Percentiles rank a stretch among this genome's conserved stretches.
Conservation (phyloP, 2,888 invertebrate species). For the Chironomus tentans region DNA sequence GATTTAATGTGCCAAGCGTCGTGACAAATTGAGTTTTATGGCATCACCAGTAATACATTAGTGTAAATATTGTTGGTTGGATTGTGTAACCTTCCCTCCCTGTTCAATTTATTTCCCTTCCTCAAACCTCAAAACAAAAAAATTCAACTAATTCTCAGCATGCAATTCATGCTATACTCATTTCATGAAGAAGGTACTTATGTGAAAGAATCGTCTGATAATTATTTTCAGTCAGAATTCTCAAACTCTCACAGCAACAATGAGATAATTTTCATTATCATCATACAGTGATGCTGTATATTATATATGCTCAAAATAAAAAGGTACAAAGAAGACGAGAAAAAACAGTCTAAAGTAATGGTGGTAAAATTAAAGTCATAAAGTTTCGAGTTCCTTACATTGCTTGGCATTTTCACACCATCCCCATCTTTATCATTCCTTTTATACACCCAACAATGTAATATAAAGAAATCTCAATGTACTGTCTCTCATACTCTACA, state of each 20-base stretch:
- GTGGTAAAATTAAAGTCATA: slow-evolving; percentile 3
- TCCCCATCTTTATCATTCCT: too few species aligned
- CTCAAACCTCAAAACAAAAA: too few species aligned
- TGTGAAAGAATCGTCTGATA: background rate
- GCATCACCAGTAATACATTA: background rate
- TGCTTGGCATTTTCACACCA: background rate
- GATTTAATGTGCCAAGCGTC: slow-evolving; percentile 4
- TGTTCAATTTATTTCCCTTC: background rate
- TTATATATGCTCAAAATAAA: too few species aligned
- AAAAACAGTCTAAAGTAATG: background rate
- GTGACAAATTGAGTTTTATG: slow-evolving; percentile 21
- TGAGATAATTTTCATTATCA: background rate
- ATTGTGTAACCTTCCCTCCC: background rate
- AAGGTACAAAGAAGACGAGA: background rate
- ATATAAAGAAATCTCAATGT: too few species aligned
- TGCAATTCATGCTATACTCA: too few species aligned
- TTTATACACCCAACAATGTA: too few species aligned
- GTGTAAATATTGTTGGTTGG: background rate
- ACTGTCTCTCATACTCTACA: too few species aligned
- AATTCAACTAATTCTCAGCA: too few species aligned
- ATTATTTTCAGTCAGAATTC: background rate
- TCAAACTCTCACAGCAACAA: background rate
- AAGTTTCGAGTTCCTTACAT: background rate
- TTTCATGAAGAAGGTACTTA: too few species aligned
- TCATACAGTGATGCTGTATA: background rate